Conservation (phyloP, 2,888 invertebrate genomes). For the Meliscaeva auricollis region DNA sequence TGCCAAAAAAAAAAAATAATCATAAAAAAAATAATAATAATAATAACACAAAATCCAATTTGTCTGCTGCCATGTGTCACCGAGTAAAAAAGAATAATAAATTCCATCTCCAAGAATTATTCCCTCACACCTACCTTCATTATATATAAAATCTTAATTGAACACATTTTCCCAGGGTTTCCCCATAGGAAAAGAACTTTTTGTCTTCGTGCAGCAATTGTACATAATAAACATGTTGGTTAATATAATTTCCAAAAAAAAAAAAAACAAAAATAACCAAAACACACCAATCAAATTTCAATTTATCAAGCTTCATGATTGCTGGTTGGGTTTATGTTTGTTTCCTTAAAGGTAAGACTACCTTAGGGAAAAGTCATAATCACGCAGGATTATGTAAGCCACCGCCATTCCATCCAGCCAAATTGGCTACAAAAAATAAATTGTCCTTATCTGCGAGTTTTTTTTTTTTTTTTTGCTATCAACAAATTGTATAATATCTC, state of each 20-base stretch:
- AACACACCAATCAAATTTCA: conserved; percentile 36
- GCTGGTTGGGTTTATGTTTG: not conserved
- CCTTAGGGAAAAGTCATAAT: conserved; percentile 42
- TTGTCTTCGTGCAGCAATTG: not conserved
- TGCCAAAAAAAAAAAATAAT: not conserved
- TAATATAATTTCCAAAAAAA: conserved; percentile 8
- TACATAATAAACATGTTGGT: not conserved
- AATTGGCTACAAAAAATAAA: conserved; percentile 17
- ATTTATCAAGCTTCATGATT: conserved; percentile 16
- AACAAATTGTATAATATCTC: not conserved
- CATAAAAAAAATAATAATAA: not conserved
- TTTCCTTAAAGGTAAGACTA: not conserved
- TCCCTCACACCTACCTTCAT: not conserved
- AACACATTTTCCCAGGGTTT: not conserved
- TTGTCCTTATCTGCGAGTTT: not conserved
- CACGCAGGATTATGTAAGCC: conserved; percentile 61
- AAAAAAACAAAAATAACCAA: conserved; percentile 7
- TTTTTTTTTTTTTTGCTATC: not conserved
- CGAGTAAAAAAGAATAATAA: not conserved
- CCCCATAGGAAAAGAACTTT: not conserved
- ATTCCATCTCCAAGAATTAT: not conserved
- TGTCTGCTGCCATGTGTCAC: not conserved
- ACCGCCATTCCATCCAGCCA: not conserved
- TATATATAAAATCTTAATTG: not conserved
- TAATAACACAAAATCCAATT: not conserved